phyloP scores from a whole-genome alignment of 2,113 vertebrate species.

The Serinus canaria region DNA sequence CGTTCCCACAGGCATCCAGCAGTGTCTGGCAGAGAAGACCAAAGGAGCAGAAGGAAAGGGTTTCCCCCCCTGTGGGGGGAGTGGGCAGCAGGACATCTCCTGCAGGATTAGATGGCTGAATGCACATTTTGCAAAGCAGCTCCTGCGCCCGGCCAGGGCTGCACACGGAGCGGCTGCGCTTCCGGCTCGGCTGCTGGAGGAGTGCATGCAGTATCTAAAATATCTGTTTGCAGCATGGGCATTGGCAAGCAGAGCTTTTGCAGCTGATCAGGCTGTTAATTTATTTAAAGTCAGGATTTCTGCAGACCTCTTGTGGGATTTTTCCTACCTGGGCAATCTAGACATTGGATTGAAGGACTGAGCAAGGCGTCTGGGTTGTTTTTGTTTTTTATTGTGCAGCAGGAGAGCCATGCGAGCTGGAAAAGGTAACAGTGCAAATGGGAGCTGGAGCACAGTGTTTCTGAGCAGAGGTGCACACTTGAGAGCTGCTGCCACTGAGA shows the following conservation, averaged over 20 bases:
- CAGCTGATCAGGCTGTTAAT: background rate
- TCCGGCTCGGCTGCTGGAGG: background rate
- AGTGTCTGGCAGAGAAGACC: background rate
- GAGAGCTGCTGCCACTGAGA: background rate
- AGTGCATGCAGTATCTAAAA: background rate
- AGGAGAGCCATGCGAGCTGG: background rate
- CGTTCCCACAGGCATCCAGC: slow-evolving; percentile 28
- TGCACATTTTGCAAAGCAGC: background rate
- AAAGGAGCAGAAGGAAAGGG: background rate
- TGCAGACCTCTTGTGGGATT: background rate
- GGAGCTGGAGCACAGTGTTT: background rate
- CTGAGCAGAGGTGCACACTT: background rate
- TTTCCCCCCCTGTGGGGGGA: background rate
- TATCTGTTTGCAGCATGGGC: background rate
- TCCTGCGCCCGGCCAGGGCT: rapidly evolving
- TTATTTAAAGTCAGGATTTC: background rate
- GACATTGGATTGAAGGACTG: background rate
- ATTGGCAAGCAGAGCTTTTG: background rate
- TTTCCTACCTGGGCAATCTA: background rate
- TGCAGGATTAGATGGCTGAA: background rate
- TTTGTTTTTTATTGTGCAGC: background rate
- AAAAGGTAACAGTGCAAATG: background rate
- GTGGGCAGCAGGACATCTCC: background rate
- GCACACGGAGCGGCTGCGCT: rapidly evolving
- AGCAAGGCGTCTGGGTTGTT: background rate